Evolutionary conservation across 2,113 vertebrate species (phyloP).

Genomic region (Tachuris rubrigastra): DNA sequence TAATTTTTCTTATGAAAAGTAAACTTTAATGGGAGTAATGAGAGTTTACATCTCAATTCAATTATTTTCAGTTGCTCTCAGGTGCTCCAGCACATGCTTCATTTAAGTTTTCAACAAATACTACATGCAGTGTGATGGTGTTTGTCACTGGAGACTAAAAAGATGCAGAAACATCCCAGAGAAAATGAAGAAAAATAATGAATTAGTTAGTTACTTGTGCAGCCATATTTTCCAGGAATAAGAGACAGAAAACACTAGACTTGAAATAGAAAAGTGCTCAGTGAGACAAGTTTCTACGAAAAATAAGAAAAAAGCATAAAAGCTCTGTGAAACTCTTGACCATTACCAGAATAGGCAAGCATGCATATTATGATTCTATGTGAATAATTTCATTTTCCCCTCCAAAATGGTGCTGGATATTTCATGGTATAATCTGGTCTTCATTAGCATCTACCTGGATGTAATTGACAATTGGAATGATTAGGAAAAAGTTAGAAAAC

Average conservation of each 20-base stretch:
- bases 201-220: neutral
- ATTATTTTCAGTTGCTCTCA: conserved; percentile 79
- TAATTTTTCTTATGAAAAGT: conserved; percentile 45
- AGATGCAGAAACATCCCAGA: conserved; percentile 25
- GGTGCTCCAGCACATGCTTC: conserved; percentile 68
- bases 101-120: conserved; percentile 74
- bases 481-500: neutral
- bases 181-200: conserved; percentile 56
- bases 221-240: neutral
- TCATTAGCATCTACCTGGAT: neutral
- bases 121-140: neutral
- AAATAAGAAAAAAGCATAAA: neutral
- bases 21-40: conserved; percentile 57
- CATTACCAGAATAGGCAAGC: neutral
- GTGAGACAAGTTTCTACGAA: neutral
- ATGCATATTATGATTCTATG: neutral
- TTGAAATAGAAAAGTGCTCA: neutral
- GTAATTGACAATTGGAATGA: neutral
- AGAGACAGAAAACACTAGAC: neutral
- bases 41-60: conserved; percentile 64
- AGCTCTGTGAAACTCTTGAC: neutral
- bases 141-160: conserved; percentile 38
- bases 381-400: neutral
- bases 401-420: neutral
- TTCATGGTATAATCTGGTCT: neutral